A percentile compares a stretch with the other conserved stretches of the same genome.
Conservation (phyloP, 2,797 vertebrate genomes). For the Pseudopleuronectes americanus region DNA sequence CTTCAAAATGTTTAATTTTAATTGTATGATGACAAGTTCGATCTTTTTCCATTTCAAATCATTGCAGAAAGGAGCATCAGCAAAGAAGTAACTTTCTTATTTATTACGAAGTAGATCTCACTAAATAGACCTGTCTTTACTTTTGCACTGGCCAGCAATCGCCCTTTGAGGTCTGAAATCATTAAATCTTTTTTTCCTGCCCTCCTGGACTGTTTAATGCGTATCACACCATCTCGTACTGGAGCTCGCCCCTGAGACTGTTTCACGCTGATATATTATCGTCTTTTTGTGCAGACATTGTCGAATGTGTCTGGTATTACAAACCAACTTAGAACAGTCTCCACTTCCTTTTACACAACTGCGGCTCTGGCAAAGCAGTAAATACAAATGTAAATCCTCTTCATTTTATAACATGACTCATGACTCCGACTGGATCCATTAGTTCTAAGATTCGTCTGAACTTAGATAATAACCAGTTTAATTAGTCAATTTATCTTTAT, state of each 20-base stretch:
- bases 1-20: no score
- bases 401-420: slow-evolving; percentile 11
- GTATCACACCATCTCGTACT: not conserved
- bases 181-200: not conserved
- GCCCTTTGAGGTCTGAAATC: not conserved
- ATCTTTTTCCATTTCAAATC: no score
- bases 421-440: slow-evolving; percentile 12
- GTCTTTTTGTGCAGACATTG: slow-evolving; percentile 12
- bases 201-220: not conserved
- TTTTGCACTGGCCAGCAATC: not conserved
- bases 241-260: not conserved
- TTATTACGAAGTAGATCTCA: no score
- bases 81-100: no score
- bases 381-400: slow-evolving; percentile 5
- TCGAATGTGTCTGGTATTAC: slow-evolving; percentile 2
- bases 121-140: not conserved
- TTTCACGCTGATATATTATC: slow-evolving; percentile 12
- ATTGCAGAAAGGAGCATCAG: no score
- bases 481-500: slow-evolving; percentile 17
- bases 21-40: no score
- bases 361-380: not conserved
- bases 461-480: slow-evolving; percentile 15
- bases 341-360: slow-evolving; percentile 2
- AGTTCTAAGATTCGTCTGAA: slow-evolving; percentile 1
- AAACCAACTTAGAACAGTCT: not conserved